These are phyloP conservation scores for Pristionchus japonicus DNA, from an alignment of 2,888 invertebrate genomes.

Conservation along the genomic window DNA sequence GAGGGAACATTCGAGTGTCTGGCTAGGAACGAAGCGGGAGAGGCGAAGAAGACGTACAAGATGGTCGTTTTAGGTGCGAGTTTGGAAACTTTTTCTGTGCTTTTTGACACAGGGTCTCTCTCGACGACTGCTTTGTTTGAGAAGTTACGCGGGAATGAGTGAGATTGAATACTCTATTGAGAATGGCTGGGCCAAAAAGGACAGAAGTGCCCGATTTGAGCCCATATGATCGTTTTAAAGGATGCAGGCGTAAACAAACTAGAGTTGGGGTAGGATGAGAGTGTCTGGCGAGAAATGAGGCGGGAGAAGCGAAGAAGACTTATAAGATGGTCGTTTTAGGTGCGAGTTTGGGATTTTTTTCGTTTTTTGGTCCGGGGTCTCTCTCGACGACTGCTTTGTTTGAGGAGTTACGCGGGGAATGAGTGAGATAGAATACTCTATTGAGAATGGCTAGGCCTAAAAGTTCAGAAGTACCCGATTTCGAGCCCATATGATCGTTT, in stretches of 20 bases:
- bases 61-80: constrained; percentile 77
- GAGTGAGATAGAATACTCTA: too few relatives aligned
- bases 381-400: too few relatives aligned
- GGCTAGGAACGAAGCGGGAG: constrained; percentile 79
- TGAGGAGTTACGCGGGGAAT: too few relatives aligned
- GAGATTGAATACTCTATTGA: neutral
- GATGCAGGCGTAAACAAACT: too few relatives aligned
- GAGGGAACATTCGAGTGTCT: constrained; percentile 80
- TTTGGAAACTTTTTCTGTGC: neutral
- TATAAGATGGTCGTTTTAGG: constrained; percentile 76
- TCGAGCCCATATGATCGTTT: too few relatives aligned
- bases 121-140: too few relatives aligned
- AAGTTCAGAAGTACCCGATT: neutral
- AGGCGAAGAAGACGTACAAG: constrained; percentile 62
- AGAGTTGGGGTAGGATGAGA: constrained; percentile 80
- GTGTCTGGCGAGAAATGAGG: constrained; percentile 80
- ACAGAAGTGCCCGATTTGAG: too few relatives aligned
- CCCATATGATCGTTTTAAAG: too few relatives aligned
- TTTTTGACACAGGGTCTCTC: too few relatives aligned
- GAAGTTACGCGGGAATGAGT: too few relatives aligned
- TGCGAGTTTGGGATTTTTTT: constrained; percentile 76
- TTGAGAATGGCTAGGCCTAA: too few relatives aligned
- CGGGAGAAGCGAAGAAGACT: constrained; percentile 76
- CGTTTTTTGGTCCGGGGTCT: neutral
- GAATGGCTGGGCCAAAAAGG: too few relatives aligned